A percentile compares a stretch with the other conserved stretches of the same genome.
Evolutionary conservation across 2,888 invertebrate genomes (phyloP).

Genomic region (Epistrophe eligans): DNA sequence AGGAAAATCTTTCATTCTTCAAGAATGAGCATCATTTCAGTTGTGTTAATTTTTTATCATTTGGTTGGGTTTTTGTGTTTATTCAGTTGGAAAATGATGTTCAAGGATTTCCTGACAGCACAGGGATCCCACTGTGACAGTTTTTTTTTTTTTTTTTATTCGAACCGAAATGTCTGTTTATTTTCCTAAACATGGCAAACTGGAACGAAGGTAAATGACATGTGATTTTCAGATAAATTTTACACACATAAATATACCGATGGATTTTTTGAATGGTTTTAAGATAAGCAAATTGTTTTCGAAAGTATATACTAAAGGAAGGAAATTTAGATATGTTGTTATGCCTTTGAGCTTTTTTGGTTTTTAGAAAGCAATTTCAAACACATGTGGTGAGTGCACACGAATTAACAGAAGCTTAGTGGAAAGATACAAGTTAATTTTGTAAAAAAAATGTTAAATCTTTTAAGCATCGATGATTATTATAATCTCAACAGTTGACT

Average conservation of each 20-base stretch:
- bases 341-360: neutral
- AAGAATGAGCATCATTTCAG: conserved; percentile 49
- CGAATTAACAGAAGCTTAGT: neutral
- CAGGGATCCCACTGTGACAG: conserved; percentile 3
- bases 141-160: neutral
- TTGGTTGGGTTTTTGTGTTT: conserved; percentile 53
- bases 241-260: neutral
- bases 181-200: conserved; percentile 48
- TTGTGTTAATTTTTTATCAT: conserved; percentile 70
- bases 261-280: conserved; percentile 43
- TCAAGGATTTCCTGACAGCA: conserved; percentile 43
- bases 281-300: conserved; percentile 55
- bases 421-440: conserved; percentile 3
- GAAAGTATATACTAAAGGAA: neutral
- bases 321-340: neutral
- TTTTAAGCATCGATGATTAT: neutral
- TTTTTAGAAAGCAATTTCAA: neutral
- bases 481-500: conserved; percentile 11
- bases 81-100: conserved; percentile 69
- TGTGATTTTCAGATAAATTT: conserved; percentile 54
- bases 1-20: conserved; percentile 36
- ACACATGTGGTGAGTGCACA: neutral
- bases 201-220: conserved; percentile 73
- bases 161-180: conserved; percentile 29
- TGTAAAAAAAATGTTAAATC: neutral